Conservation (phyloP, 2,113 vertebrate species). For the Misgurnus mizolepis region DNA sequence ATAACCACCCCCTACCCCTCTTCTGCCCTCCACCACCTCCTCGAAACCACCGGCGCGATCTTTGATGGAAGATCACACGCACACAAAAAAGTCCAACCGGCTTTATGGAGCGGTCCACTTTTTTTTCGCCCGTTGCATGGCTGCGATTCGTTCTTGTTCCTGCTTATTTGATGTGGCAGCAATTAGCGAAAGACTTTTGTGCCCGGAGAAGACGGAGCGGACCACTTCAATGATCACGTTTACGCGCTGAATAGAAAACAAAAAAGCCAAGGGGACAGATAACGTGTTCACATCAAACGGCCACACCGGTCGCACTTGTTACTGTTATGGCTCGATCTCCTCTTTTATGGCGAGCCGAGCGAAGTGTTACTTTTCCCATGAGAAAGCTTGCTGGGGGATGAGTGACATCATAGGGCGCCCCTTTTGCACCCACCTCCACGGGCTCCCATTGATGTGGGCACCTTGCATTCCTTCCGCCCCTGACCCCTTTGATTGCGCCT, state of each 20-base stretch:
- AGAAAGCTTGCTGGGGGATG: constrained; percentile 69
- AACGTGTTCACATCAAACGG: constrained; percentile 73
- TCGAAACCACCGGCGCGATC: constrained; percentile 72
- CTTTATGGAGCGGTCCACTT: constrained; percentile 67
- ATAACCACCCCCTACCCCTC: constrained; percentile 63
- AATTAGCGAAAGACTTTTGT: constrained; percentile 87
- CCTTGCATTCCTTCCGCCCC: constrained; percentile 46
- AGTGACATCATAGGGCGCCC: constrained; percentile 58
- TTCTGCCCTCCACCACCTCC: constrained; percentile 46
- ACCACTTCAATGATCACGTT: constrained; percentile 84
- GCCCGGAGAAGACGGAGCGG: constrained; percentile 72
- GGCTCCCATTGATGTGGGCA: constrained; percentile 56
- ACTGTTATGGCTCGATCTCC: constrained; percentile 67
- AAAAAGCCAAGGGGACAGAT: constrained; percentile 69
- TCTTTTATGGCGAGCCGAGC: constrained; percentile 67
- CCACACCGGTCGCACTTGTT: constrained; percentile 66
- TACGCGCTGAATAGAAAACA: constrained; percentile 74
- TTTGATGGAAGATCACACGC: constrained; percentile 71
- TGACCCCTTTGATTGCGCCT: constrained; percentile 53
- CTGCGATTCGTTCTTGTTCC: constrained; percentile 73
- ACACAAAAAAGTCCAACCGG: constrained; percentile 60
- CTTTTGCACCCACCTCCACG: constrained; percentile 48
- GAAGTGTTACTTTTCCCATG: constrained; percentile 83
- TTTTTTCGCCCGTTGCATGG: constrained; percentile 75
- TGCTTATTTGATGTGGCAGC: constrained; percentile 88